phyloP scores from a whole-genome alignment of 2,888 invertebrate species.

The Auanema sp. region DNA sequence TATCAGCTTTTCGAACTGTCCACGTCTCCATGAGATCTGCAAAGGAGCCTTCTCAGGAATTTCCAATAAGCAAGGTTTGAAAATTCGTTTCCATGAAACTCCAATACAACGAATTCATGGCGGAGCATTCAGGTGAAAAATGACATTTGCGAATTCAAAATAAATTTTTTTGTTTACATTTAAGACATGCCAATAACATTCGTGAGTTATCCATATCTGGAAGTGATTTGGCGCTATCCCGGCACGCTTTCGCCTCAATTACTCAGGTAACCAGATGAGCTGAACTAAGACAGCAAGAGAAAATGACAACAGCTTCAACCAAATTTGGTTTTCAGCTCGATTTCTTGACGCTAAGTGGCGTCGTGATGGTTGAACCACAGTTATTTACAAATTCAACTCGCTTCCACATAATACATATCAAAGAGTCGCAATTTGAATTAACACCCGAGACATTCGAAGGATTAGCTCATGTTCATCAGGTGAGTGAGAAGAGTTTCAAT shows the following conservation, averaged over 20 bases:
- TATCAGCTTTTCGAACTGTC: constrained; percentile 27
- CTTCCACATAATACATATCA: constrained; percentile 37
- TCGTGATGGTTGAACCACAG: constrained; percentile 38
- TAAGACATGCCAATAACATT: constrained; percentile 35
- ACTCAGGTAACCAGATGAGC: constrained; percentile 15
- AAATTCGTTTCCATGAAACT: constrained; percentile 32
- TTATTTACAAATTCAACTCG: constrained; percentile 41
- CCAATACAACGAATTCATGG: constrained; percentile 39
- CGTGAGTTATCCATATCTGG: constrained; percentile 39
- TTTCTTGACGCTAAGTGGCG: constrained; percentile 37
- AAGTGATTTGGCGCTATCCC: constrained; percentile 30
- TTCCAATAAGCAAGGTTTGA: constrained; percentile 34
- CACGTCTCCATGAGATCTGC: constrained; percentile 27
- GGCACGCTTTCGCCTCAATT: constrained; percentile 37
- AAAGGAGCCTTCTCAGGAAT: constrained; percentile 38
- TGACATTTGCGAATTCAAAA: too few species aligned
- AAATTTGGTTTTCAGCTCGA: constrained; percentile 26
- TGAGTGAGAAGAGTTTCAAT: constrained; percentile 1
- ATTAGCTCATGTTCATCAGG: constrained; percentile 23
- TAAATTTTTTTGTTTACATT: constrained; percentile 2
- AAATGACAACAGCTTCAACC: neutral
- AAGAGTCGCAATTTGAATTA: constrained; percentile 36
- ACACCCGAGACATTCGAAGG: constrained; percentile 31
- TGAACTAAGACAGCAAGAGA: neutral
- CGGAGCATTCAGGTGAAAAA: constrained; percentile 29